Conservation (phyloP, 2,113 vertebrate genomes). For the Notothenia coriiceps region DNA sequence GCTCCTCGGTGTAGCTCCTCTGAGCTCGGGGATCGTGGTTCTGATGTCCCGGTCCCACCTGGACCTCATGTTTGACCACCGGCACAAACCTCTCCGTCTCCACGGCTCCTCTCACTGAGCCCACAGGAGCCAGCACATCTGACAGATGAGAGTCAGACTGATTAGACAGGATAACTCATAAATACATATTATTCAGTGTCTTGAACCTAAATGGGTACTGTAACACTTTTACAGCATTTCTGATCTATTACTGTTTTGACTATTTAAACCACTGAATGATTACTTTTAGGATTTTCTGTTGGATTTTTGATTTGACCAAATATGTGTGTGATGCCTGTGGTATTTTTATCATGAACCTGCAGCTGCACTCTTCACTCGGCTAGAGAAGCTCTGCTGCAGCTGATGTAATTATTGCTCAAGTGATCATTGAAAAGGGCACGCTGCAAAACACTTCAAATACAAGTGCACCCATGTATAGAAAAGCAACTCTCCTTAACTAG, state of each 20-base stretch:
- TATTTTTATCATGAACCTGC: conserved; percentile 14
- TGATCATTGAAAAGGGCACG: conserved; percentile 9
- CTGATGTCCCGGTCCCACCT: conserved; percentile 56
- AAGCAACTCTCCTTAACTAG: neutral
- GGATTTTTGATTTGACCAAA: neutral
- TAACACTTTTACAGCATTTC: neutral
- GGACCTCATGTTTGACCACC: conserved; percentile 58
- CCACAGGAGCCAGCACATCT: conserved; percentile 51
- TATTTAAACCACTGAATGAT: neutral
- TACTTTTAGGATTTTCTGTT: no score
- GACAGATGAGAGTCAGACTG: neutral
- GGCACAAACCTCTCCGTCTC: conserved; percentile 65
- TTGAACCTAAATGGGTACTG: neutral
- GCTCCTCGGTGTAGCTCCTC: conserved; percentile 75
- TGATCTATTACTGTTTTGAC: neutral
- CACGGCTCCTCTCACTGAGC: conserved; percentile 43
- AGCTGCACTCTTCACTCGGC: conserved; percentile 48
- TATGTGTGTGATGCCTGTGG: neutral
- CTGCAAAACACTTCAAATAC: neutral
- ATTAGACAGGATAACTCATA: neutral
- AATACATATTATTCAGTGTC: neutral
- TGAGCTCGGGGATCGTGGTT: conserved; percentile 70
- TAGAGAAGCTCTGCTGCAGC: conserved; percentile 29
- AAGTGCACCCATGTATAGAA: neutral
- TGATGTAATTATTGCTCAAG: conserved; percentile 41